Evolutionary conservation across 1,140 invertebrate genomes (phyloP).

Genomic region (Antheraea pernyi): DNA sequence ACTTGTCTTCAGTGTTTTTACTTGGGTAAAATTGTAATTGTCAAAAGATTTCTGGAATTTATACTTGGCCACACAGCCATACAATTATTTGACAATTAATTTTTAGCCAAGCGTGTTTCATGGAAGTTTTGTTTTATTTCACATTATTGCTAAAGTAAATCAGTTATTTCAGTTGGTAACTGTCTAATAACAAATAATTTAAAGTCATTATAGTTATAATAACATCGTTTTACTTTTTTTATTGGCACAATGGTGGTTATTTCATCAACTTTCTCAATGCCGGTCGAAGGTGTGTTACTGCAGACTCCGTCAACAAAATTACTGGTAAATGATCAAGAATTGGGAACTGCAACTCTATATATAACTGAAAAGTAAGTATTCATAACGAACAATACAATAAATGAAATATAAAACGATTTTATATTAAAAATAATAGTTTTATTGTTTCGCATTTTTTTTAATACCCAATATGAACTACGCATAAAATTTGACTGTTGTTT

Average conservation of each 20-base stretch:
- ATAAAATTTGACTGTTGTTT: no score
- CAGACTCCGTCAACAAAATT: conserved; percentile 59
- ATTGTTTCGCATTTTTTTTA: no score
- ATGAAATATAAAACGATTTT: not conserved
- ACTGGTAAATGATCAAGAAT: conserved; percentile 60
- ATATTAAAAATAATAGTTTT: not conserved
- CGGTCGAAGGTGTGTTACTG: conserved; percentile 58
- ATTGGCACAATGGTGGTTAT: conserved; percentile 62
- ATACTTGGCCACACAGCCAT: no score
- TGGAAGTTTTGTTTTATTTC: not conserved
- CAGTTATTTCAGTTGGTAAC: not conserved
- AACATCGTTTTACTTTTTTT: not conserved
- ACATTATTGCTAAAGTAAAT: not conserved
- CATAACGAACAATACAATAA: not conserved
- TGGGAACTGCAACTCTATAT: conserved; percentile 65
- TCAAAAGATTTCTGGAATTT: no score
- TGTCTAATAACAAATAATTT: not conserved
- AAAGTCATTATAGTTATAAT: not conserved
- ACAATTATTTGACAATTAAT: no score
- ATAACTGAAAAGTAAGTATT: conserved; percentile 65
- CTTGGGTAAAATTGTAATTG: no score
- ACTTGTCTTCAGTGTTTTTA: no score
- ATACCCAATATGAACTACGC: no score
- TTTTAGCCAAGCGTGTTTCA: no score
- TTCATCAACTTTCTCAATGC: conserved; percentile 60